These are phyloP conservation scores for Tenthredo distinguenda DNA, from an alignment of 2,888 invertebrate genomes.

Conservation along the genomic window DNA sequence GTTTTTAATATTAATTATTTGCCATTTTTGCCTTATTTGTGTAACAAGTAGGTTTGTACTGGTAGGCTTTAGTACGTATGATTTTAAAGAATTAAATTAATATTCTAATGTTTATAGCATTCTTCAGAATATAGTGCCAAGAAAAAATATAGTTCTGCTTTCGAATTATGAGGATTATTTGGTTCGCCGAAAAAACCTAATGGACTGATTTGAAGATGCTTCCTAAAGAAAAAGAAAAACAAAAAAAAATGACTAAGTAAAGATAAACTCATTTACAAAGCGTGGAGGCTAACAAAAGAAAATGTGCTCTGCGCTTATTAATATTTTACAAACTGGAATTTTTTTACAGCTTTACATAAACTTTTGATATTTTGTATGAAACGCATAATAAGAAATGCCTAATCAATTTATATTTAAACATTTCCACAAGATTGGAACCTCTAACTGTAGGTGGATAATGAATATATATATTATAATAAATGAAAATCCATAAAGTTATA, in stretches of 20 bases:
- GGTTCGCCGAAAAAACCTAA: constrained; percentile 27
- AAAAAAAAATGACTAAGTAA: neutral
- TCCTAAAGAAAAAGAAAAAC: neutral
- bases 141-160: constrained; percentile 7
- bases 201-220: constrained; percentile 44
- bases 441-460: constrained; percentile 18
- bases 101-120: neutral
- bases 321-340: constrained; percentile 42
- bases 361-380: constrained; percentile 45
- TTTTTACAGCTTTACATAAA: constrained; percentile 46
- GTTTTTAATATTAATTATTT: constrained; percentile 5
- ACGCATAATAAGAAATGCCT: constrained; percentile 23
- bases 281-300: constrained; percentile 55
- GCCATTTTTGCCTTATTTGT: constrained; percentile 48
- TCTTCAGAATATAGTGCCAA: constrained; percentile 41
- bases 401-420: constrained; percentile 37
- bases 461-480: constrained; percentile 25
- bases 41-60: constrained; percentile 13
- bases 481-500: constrained; percentile 8
- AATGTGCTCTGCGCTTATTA: constrained; percentile 28
- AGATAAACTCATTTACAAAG: constrained; percentile 51
- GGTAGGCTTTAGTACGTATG: constrained; percentile 17
- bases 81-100: neutral
- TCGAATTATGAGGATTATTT: constrained; percentile 10
- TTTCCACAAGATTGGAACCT: constrained; percentile 28